phyloP scores from a whole-genome alignment of 2,113 vertebrate genomes.

The Athene cunicularia region DNA sequence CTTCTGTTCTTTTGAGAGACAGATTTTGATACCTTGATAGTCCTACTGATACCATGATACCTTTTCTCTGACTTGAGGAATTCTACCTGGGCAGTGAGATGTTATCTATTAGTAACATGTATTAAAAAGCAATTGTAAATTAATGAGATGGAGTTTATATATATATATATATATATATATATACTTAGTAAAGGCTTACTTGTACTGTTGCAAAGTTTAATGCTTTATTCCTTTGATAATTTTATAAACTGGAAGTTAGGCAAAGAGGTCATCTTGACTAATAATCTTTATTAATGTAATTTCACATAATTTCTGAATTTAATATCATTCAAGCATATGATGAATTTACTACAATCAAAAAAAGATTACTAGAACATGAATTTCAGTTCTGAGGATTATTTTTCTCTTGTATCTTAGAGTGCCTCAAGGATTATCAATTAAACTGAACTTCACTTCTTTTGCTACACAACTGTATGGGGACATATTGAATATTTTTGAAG shows the following conservation, averaged over 20 bases:
- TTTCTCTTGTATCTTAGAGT: slow-evolving; percentile 65
- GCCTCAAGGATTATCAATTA: slow-evolving; percentile 69
- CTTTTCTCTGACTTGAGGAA: background rate
- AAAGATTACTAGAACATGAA: background rate
- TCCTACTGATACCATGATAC: background rate
- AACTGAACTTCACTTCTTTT: slow-evolving; percentile 75
- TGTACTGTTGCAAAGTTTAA: background rate
- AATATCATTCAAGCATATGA: background rate
- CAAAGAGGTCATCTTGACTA: background rate
- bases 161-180: too few species aligned
- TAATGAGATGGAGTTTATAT: background rate
- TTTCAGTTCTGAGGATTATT: background rate
- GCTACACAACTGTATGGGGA: slow-evolving; percentile 56
- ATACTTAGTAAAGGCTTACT: background rate
- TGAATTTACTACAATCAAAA: background rate
- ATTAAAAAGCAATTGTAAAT: background rate
- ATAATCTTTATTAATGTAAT: background rate
- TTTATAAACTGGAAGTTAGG: background rate
- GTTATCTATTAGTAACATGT: background rate
- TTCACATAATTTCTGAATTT: background rate
- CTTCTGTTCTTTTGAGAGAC: background rate
- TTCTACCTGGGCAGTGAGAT: background rate
- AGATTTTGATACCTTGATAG: background rate
- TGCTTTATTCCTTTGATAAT: background rate
- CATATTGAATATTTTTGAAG: slow-evolving; percentile 76